These are phyloP conservation scores for Calephelis perditalis DNA, from an alignment of 2,888 invertebrate species.

Conservation along the genomic window DNA sequence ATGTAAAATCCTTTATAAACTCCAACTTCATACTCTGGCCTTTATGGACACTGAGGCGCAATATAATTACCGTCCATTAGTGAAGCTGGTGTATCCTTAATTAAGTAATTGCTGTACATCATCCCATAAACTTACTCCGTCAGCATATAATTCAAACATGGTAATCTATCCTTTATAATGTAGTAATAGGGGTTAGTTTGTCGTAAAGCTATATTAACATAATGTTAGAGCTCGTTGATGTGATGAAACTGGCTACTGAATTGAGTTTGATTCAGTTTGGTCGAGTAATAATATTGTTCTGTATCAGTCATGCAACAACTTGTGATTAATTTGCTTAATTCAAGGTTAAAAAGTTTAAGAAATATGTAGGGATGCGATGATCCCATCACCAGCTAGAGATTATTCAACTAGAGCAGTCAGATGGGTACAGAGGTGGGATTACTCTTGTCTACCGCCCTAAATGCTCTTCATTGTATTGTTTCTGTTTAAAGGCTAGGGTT, in stretches of 20 bases:
- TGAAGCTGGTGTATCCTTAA: slow-evolving; percentile 49
- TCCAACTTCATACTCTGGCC: slow-evolving; percentile 25
- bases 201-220: not conserved
- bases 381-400: no score
- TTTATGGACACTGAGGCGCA: slow-evolving; percentile 43
- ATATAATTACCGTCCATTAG: slow-evolving; percentile 65
- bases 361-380: no score
- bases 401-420: no score
- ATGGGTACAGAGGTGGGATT: no score
- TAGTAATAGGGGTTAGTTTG: slow-evolving; percentile 14
- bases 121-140: slow-evolving; percentile 5
- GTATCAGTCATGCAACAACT: slow-evolving; percentile 3
- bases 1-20: slow-evolving; percentile 23
- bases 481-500: no score
- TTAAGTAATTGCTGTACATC: slow-evolving; percentile 54
- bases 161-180: slow-evolving; percentile 8
- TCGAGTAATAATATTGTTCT: slow-evolving; percentile 29
- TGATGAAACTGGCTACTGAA: slow-evolving; percentile 20
- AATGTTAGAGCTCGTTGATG: not conserved
- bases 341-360: no score
- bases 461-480: no score
- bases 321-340: no score
- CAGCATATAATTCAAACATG: slow-evolving; percentile 6
- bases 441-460: no score
- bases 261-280: slow-evolving; percentile 32